Evolutionary conservation across 2,888 invertebrate species (phyloP).

Genomic region (Atrina japonica): DNA sequence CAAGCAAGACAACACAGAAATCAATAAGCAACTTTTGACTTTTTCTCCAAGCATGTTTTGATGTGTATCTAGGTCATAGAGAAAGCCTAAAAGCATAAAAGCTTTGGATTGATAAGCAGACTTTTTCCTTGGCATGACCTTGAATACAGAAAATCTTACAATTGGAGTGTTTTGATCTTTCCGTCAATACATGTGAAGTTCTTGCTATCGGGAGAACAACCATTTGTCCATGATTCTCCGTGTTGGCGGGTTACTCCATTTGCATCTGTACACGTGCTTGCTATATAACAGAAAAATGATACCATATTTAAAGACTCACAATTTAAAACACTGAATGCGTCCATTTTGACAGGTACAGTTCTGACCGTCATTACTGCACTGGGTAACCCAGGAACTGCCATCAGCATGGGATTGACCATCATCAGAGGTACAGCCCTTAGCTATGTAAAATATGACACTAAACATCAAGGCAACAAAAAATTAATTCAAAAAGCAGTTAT

Average conservation of each 20-base stretch:
- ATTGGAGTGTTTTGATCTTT: constrained; percentile 9
- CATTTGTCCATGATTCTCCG: constrained; percentile 26
- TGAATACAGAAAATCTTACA: constrained; percentile 11
- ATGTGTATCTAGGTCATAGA: too few species aligned
- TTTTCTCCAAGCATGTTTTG: too few species aligned
- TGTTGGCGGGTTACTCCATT: constrained; percentile 19
- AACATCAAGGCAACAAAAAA: too few species aligned
- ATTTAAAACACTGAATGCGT: background rate
- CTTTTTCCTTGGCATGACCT: background rate
- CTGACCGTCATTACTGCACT: background rate
- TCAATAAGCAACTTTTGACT: too few species aligned
- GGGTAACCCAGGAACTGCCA: background rate
- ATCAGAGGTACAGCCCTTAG: background rate
- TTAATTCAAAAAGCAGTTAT: background rate
- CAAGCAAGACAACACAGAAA: too few species aligned
- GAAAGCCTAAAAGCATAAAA: too few species aligned
- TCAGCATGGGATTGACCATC: background rate
- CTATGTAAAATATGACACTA: too few species aligned
- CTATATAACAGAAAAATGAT: constrained; percentile 3
- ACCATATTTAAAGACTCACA: background rate
- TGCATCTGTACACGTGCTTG: constrained; percentile 4
- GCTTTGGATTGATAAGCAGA: background rate
- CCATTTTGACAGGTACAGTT: constrained; percentile 9
- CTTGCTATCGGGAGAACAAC: constrained; percentile 22
- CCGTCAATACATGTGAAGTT: constrained; percentile 33